Evolutionary conservation across 2,113 vertebrate genomes (phyloP), one percentile per base, ranked within the genome.

Genomic region (Ibidorhyncha struthersii): DNA sequence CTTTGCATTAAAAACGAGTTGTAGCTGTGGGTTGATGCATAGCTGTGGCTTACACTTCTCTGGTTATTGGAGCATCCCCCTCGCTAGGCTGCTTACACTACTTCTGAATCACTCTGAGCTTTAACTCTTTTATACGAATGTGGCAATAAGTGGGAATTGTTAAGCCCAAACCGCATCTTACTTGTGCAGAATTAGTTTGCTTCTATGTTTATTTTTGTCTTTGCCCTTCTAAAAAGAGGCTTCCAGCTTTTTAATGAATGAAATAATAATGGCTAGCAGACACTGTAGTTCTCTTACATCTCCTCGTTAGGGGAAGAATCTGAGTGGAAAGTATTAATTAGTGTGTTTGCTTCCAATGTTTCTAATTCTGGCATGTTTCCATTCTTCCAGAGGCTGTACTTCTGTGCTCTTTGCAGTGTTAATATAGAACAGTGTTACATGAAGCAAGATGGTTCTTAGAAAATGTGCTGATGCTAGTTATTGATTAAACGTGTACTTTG

Each of bases 401-500:
- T 86, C n/a, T 73, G 23, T 34, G 41, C 3, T 49, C 23, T 56
- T 11, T 61, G 25, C 20, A 4, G 0, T n/a, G 36, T 95, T 82
- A 90, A 81, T 77, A 7, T 84, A 10, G 21, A 76, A 43, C 27
- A 14, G 13, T 10, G 10, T 83, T 82, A 26, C 8, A 13, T 30
- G 63, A 82, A 89, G 58, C 18, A 56, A 45, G 66, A n/a, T 63
- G 8, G 29, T 56, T 61, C 55, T 86, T 70, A 23, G 52, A 70
- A 63, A 94, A 55, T 59, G 38, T 89, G 40, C 93, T 90, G 69
- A 81, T 93, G 65, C 18, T 82, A n/a, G 95, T 97, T 96, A 82
- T 55, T 78, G 38, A 95, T 97, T 96, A 96, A 93, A 76, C 0
- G 0, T 45, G 91, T 85, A 97, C 95, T 59, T 97, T 97, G 94